A percentile compares a stretch with the other conserved stretches of the same genome.
Evolutionary conservation across 1,140 invertebrate genomes (phyloP).

Genomic region (Drosophila orena): DNA sequence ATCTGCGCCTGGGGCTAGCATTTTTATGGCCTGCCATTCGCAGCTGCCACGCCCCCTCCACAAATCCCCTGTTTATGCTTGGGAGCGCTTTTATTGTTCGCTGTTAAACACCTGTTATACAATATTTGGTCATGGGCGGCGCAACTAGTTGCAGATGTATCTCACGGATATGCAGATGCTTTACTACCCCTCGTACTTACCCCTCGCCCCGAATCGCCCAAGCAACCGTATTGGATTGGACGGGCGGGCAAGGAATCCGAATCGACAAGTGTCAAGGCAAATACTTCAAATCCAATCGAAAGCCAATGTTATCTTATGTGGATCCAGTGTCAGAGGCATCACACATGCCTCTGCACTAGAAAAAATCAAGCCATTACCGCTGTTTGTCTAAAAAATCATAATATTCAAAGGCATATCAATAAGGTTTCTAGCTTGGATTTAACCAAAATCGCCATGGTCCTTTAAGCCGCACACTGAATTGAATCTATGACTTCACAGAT

Average conservation of each 20-base stretch:
- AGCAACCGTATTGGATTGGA: background rate
- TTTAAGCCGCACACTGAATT: background rate
- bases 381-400: no score
- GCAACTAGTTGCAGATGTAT: conserved; percentile 34
- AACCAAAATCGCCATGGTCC: background rate
- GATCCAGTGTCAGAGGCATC: background rate
- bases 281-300: conserved; percentile 35
- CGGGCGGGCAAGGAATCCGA: background rate
- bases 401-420: no score
- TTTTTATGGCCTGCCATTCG: conserved; percentile 79
- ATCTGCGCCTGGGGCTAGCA: conserved; percentile 61
- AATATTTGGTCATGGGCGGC: conserved; percentile 40
- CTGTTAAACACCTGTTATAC: conserved; percentile 78
- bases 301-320: conserved; percentile 15
- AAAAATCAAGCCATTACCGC: background rate
- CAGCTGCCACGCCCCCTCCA: conserved; percentile 47
- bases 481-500: no score
- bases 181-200: background rate
- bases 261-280: conserved; percentile 26
- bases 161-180: conserved; percentile 11
- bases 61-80: conserved; percentile 46
- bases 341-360: background rate
- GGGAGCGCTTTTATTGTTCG: conserved; percentile 70
- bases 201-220: background rate
- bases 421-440: no score